phyloP scores from a whole-genome alignment of 2,113 vertebrate genomes.

The Podiceps cristatus region DNA sequence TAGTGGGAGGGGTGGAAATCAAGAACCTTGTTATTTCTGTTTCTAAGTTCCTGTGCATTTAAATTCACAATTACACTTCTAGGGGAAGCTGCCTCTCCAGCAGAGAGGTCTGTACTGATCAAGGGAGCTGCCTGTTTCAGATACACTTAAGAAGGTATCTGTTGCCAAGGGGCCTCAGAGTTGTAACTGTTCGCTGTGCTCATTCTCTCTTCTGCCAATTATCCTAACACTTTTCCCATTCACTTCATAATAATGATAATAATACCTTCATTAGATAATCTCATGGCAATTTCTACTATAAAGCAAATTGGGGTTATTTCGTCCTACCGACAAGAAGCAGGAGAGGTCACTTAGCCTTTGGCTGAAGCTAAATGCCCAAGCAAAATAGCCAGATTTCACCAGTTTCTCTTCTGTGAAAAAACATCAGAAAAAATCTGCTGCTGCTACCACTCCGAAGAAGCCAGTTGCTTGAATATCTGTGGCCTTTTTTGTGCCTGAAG shows the following conservation, averaged over 20 bases:
- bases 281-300: conserved; percentile 48
- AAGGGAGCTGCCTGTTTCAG: conserved; percentile 48
- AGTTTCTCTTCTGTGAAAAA: background rate
- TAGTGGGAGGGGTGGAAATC: conserved; percentile 27
- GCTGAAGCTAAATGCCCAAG: conserved; percentile 14
- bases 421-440: background rate
- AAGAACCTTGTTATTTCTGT: conserved; percentile 36
- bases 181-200: conserved; percentile 49
- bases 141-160: conserved; percentile 41
- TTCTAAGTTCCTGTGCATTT: background rate
- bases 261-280: conserved; percentile 62
- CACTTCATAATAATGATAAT: conserved; percentile 56
- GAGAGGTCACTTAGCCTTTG: conserved; percentile 50
- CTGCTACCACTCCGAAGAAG: background rate
- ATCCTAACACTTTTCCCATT: conserved; percentile 42
- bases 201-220: conserved; percentile 62
- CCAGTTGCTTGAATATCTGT: background rate
- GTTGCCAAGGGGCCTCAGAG: conserved; percentile 53
- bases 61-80: conserved; percentile 35
- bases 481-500: background rate
- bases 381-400: conserved; percentile 12
- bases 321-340: conserved; percentile 29
- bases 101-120: conserved; percentile 49
- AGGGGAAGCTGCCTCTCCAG: conserved; percentile 32
- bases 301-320: conserved; percentile 55